Conservation (phyloP, 2,113 vertebrate genomes). For the Nothobranchius kuhntae region DNA sequence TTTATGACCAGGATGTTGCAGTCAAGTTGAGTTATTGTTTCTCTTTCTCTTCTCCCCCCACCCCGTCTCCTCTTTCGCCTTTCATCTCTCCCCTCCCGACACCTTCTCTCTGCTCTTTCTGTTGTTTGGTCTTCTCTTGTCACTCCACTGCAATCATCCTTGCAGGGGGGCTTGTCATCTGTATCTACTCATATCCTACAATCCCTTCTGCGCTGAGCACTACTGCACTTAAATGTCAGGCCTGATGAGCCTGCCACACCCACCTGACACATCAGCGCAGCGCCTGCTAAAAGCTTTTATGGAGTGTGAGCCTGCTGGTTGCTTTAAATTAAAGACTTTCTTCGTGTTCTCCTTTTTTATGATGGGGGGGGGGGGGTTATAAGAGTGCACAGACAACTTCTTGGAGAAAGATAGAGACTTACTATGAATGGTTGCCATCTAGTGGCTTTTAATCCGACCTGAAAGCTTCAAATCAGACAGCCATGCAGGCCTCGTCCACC, state of each 20-base stretch:
- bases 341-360: constrained; percentile 20
- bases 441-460: constrained; percentile 47
- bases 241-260: constrained; percentile 84
- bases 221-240: constrained; percentile 99
- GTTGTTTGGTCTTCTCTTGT: constrained; percentile 77
- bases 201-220: constrained; percentile 94
- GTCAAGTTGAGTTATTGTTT: constrained; percentile 69
- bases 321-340: constrained; percentile 70
- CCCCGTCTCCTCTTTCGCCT: constrained; percentile 47
- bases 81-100: constrained; percentile 67
- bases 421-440: constrained; percentile 70
- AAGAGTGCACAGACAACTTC: constrained; percentile 45
- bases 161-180: constrained; percentile 86
- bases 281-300: constrained; percentile 79
- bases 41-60: constrained; percentile 45
- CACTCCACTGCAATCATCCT: constrained; percentile 94
- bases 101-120: constrained; percentile 67
- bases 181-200: constrained; percentile 88
- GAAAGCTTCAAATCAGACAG: not conserved
- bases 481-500: not conserved
- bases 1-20: constrained; percentile 59
- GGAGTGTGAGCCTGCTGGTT: constrained; percentile 64
- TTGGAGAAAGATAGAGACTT: constrained; percentile 9
- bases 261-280: constrained; percentile 75
- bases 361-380: constrained; percentile 33